Conservation (phyloP, 92 coral and sea anemone species). For the Desmophyllum pertusum region DNA sequence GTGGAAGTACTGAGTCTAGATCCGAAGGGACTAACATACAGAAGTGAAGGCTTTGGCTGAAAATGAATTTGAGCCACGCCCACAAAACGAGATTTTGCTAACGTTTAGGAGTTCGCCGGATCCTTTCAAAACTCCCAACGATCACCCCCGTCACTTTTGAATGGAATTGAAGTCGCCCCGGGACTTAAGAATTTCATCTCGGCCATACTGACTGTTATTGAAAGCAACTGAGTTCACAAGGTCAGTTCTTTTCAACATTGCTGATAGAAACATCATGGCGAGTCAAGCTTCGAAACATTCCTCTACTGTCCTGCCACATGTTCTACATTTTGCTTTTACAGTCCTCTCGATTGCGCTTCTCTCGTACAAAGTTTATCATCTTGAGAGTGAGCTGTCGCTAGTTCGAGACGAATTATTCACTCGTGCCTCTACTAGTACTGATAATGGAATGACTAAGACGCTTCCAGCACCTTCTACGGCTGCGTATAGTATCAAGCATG, state of each 20-base stretch:
- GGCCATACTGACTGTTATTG: background rate
- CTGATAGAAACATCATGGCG: constrained; percentile 15
- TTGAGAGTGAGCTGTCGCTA: constrained; percentile 21
- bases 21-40: too few species aligned
- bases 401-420: constrained; percentile 13
- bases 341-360: constrained; percentile 8
- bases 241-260: background rate
- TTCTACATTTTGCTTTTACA: constrained; percentile 27
- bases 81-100: too few species aligned
- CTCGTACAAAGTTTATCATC: constrained; percentile 14
- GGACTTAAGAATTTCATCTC: background rate
- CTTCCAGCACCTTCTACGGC: background rate
- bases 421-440: too few species aligned
- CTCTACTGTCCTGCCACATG: background rate
- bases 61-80: too few species aligned
- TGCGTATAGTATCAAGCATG: background rate
- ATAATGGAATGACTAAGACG: background rate
- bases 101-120: too few species aligned
- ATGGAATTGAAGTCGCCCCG: too few species aligned
- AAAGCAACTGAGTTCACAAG: background rate
- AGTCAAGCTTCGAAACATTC: background rate
- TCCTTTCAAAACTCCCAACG: too few species aligned
- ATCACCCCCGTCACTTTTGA: too few species aligned
- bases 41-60: too few species aligned
- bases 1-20: background rate